Evolutionary conservation across 1,140 invertebrate genomes (phyloP).

Genomic region (Plutomurus gul): DNA sequence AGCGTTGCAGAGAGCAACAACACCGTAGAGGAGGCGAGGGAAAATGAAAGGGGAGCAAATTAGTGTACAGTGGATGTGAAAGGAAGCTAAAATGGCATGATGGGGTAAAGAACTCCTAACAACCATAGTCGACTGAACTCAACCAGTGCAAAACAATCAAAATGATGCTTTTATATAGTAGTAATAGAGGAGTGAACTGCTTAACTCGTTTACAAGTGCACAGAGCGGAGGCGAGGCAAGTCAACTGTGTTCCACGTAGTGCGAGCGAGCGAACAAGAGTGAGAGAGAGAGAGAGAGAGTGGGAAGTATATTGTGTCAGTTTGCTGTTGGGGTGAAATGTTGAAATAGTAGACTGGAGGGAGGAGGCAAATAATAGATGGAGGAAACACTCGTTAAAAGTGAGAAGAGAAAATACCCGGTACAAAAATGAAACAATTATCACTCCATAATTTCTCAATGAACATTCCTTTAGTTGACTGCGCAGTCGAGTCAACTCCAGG

Average conservation of each 20-base stretch:
- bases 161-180: neutral
- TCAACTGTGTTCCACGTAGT: no score
- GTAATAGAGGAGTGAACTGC: neutral
- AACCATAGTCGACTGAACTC: neutral
- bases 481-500: neutral
- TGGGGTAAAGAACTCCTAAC: neutral
- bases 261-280: no score
- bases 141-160: conserved; percentile 27
- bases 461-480: conserved; percentile 21
- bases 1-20: no score
- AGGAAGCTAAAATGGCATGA: neutral
- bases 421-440: conserved; percentile 33
- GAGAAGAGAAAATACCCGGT: neutral
- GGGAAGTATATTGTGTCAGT: neutral
- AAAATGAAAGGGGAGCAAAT: conserved; percentile 17
- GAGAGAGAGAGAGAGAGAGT: no score
- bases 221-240: no score
- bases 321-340: conserved; percentile 15
- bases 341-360: conserved; percentile 2
- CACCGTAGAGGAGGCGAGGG: no score
- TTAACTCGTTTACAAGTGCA: conserved; percentile 10
- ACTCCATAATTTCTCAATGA: conserved; percentile 33
- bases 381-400: conserved; percentile 8
- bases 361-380: conserved; percentile 19
- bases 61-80: neutral